These are phyloP conservation scores for Limonius californicus DNA, from an alignment of 1,140 invertebrate species.

Conservation along the genomic window DNA sequence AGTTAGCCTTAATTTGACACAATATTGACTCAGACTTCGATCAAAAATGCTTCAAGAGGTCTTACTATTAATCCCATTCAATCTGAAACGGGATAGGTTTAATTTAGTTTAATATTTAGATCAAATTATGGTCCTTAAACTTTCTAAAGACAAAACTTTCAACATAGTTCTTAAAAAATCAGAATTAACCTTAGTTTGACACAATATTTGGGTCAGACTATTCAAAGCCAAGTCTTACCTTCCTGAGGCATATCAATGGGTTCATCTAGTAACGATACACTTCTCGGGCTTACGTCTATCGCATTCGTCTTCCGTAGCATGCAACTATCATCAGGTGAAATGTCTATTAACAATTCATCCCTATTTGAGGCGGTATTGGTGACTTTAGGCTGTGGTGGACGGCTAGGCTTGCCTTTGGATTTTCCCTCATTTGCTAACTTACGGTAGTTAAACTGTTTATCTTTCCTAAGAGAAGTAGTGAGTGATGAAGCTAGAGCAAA, in stretches of 20 bases:
- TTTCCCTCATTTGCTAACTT: slow-evolving; percentile 65
- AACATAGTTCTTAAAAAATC: too few species aligned
- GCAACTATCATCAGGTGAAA: slow-evolving; percentile 54
- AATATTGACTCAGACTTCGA: too few species aligned
- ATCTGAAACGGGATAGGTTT: too few species aligned
- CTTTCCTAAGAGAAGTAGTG: slow-evolving; percentile 16
- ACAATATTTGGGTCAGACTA: too few species aligned
- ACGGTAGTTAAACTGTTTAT: slow-evolving; percentile 72
- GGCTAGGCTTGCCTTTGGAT: slow-evolving; percentile 46
- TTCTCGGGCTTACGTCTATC: slow-evolving; percentile 29
- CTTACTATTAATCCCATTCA: too few species aligned
- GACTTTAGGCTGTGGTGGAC: slow-evolving; percentile 52
- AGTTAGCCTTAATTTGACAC: too few species aligned
- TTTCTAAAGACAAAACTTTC: too few species aligned
- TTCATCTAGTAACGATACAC: slow-evolving; percentile 68
- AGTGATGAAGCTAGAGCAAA: neutral
- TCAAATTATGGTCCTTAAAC: too few species aligned
- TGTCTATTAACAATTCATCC: slow-evolving; percentile 59
- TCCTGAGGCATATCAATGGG: slow-evolving; percentile 66
- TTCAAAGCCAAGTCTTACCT: slow-evolving; percentile 23
- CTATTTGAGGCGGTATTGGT: slow-evolving; percentile 42
- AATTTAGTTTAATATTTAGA: too few species aligned
- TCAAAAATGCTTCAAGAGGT: too few species aligned
- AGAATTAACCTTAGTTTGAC: too few species aligned
- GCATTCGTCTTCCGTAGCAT: neutral